A percentile compares a stretch with the other conserved stretches of the same genome.
Evolutionary conservation across 1,140 invertebrate species (phyloP).

Genomic region (Diploscapter pachys): DNA sequence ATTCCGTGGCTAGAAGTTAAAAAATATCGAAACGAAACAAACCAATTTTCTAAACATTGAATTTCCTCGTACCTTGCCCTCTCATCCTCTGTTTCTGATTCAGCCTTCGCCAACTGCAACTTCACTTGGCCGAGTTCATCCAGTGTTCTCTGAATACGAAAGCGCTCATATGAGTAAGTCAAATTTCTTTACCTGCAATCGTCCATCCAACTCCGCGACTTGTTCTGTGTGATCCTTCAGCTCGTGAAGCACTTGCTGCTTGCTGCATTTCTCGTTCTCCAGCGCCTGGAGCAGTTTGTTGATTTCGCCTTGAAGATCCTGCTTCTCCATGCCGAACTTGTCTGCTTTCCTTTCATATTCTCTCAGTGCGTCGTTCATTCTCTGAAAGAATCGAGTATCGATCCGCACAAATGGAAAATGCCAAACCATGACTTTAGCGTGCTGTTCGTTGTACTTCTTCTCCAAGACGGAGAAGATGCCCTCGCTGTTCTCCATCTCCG

Average conservation of each 20-base stretch:
- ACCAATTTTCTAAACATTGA: slow-evolving; percentile 1
- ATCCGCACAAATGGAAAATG: neutral
- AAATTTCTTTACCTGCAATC: too few species aligned
- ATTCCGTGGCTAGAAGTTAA: too few species aligned
- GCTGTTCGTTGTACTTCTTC: slow-evolving; percentile 53
- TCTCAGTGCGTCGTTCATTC: slow-evolving; percentile 41
- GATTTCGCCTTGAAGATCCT: slow-evolving; percentile 14
- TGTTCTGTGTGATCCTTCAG: too few species aligned
- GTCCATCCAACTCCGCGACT: too few species aligned
- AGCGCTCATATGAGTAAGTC: too few species aligned
- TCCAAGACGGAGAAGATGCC: slow-evolving; percentile 49
- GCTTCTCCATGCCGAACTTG: slow-evolving; percentile 41
- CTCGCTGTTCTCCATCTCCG: slow-evolving; percentile 48
- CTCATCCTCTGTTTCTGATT: slow-evolving; percentile 17
- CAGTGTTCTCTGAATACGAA: slow-evolving; percentile 4
- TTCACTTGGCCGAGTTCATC: slow-evolving; percentile 4
- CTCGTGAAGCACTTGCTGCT: too few species aligned
- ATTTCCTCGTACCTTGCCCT: neutral
- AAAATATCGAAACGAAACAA: too few species aligned
- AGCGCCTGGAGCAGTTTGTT: slow-evolving; percentile 29
- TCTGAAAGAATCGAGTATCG: slow-evolving; percentile 36
- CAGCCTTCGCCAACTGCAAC: neutral
- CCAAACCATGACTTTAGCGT: slow-evolving; percentile 49
- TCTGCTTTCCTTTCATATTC: slow-evolving; percentile 45
- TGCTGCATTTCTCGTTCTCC: slow-evolving; percentile 14